These are phyloP conservation scores for Argyresthia albistria DNA, from an alignment of 2,888 invertebrate genomes.

Conservation along the genomic window DNA sequence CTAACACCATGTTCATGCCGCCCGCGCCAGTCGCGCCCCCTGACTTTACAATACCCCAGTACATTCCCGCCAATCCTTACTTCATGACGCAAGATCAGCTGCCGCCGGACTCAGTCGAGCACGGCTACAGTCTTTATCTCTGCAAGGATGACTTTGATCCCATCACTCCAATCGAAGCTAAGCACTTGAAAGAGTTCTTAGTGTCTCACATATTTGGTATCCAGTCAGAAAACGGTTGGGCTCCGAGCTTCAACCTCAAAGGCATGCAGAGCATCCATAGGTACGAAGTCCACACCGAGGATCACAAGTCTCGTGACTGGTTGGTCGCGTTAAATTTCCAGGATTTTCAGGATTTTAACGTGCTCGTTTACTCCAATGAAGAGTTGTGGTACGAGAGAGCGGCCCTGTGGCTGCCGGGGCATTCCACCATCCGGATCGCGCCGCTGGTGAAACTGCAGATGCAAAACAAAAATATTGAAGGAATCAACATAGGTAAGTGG, in stretches of 20 bases:
- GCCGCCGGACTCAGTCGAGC: background rate
- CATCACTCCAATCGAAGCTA: slow-evolving; percentile 31
- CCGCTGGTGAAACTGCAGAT: slow-evolving; percentile 46
- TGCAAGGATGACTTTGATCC: slow-evolving; percentile 51
- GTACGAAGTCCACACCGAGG: slow-evolving; percentile 41
- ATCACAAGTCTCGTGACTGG: slow-evolving; percentile 42
- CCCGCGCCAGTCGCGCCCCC: no score
- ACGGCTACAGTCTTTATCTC: slow-evolving; percentile 22
- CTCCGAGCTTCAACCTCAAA: slow-evolving; percentile 43
- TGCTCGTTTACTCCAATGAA: slow-evolving; percentile 49
- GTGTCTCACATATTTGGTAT: slow-evolving; percentile 34
- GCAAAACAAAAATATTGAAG: slow-evolving; percentile 41
- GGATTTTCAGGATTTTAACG: slow-evolving; percentile 32
- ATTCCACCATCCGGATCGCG: slow-evolving; percentile 38
- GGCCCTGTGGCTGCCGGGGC: slow-evolving; percentile 56
- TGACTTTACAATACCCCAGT: background rate
- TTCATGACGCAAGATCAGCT: background rate
- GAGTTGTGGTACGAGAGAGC: slow-evolving; percentile 58
- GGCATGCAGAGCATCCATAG: slow-evolving; percentile 39
- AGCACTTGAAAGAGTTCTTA: slow-evolving; percentile 35
- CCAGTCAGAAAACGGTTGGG: slow-evolving; percentile 32
- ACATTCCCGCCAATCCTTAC: background rate
- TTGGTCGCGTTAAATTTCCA: slow-evolving; percentile 41
- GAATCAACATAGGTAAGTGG: slow-evolving; percentile 48
- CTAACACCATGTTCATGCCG: no score